These are phyloP conservation scores for Peromyscus leucopus DNA, from an alignment of 2,113 vertebrate species.

Conservation along the genomic window DNA sequence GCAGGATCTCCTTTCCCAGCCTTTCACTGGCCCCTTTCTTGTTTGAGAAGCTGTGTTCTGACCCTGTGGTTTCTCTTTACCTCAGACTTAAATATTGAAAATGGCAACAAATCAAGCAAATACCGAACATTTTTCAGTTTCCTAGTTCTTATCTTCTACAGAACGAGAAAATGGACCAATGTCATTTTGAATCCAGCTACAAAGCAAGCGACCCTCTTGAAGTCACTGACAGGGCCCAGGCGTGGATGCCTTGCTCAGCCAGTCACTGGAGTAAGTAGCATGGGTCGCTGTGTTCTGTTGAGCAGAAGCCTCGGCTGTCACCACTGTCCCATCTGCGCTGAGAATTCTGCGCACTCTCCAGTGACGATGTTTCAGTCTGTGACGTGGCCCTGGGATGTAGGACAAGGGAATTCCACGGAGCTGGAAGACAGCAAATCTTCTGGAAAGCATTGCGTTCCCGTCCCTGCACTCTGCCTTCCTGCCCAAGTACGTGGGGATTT, in stretches of 20 bases:
- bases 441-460: not conserved
- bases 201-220: not conserved
- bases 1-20: not conserved
- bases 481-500: not conserved
- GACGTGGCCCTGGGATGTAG: not conserved
- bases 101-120: not conserved
- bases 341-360: not conserved
- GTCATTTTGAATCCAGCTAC: not conserved
- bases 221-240: not conserved
- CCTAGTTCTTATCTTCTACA: not conserved
- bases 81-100: slow-evolving; percentile 9
- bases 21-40: not conserved
- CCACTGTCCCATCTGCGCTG: not conserved
- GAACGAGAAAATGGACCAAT: not conserved
- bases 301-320: not conserved
- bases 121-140: not conserved
- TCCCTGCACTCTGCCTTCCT: slow-evolving; percentile 42
- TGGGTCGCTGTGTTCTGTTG: not conserved
- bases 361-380: not conserved
- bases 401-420: not conserved
- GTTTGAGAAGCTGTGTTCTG: not conserved
- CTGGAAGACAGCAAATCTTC: not conserved
- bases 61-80: not conserved
- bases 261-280: not conserved
- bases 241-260: not conserved